A percentile compares a stretch with the other conserved stretches of the same genome.
These are phyloP conservation scores for Ormyrus labotus DNA, from an alignment of 2,888 invertebrate genomes.

Conservation along the genomic window DNA sequence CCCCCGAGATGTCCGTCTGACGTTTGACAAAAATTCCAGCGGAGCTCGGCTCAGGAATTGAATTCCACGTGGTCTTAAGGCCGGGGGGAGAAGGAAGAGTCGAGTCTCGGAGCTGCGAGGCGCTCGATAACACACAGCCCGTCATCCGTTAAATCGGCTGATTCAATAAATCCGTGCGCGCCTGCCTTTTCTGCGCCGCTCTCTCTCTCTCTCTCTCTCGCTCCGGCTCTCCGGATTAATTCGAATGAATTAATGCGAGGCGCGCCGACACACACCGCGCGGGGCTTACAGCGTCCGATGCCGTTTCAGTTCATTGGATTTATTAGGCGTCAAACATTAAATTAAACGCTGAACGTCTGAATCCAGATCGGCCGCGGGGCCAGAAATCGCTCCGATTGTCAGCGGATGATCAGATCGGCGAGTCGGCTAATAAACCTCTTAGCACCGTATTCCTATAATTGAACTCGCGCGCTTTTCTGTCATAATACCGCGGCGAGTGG, in stretches of 20 bases:
- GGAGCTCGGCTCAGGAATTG: constrained; percentile 16
- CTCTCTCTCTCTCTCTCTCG: neutral
- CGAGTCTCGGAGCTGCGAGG: neutral
- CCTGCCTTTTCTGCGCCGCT: neutral
- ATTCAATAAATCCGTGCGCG: constrained; percentile 74
- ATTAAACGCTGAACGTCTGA: constrained; percentile 29
- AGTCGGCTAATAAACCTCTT: neutral
- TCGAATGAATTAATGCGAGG: constrained; percentile 74
- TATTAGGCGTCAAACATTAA: constrained; percentile 53
- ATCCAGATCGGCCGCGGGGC: neutral
- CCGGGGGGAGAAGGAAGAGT: constrained; percentile 29
- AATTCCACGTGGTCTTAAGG: constrained; percentile 44
- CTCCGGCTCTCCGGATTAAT: constrained; percentile 70
- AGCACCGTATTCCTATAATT: neutral
- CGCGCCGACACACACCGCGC: constrained; percentile 59
- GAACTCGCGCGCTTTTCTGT: neutral
- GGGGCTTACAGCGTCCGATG: constrained; percentile 62
- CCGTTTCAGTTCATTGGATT: constrained; percentile 52
- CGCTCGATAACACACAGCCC: constrained; percentile 52
- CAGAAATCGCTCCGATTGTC: neutral
- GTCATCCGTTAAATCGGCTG: constrained; percentile 72
- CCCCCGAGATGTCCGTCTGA: neutral
- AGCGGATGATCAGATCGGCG: constrained; percentile 6
- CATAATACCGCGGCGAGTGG: neutral
- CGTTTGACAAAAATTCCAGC: constrained; percentile 13